A percentile compares a stretch with the other conserved stretches of the same genome.
phyloP scores from a whole-genome alignment of 2,888 invertebrate species.

The Spisula solida region DNA sequence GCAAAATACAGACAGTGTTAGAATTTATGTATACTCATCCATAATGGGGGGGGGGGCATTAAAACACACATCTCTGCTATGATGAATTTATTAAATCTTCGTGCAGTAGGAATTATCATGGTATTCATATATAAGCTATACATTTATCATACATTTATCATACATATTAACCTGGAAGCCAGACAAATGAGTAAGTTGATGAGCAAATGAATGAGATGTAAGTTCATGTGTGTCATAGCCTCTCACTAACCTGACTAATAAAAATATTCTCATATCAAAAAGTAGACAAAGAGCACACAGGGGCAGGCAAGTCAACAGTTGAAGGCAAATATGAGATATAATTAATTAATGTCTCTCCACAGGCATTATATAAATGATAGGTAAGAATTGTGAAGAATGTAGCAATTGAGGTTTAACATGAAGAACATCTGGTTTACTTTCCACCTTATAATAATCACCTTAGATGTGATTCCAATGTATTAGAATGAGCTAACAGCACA shows the following conservation, averaged over 20 bases:
- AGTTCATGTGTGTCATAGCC: background rate
- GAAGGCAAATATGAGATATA: background rate
- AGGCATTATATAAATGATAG: background rate
- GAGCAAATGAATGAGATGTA: background rate
- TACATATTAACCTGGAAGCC: too few species aligned
- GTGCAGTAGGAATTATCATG: too few species aligned
- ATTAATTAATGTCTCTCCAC: background rate
- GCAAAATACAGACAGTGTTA: too few species aligned
- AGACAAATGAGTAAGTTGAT: background rate
- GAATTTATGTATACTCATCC: too few species aligned
- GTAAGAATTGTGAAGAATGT: slow-evolving; percentile 17
- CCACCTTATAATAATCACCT: slow-evolving; percentile 11
- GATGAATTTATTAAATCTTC: too few species aligned
- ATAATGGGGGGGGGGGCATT: too few species aligned
- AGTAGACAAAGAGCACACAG: background rate
- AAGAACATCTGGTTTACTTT: background rate
- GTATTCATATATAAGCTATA: background rate
- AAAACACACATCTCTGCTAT: too few species aligned
- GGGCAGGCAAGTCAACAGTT: background rate
- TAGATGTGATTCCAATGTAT: background rate
- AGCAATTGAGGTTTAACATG: background rate
- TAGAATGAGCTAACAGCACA: background rate
- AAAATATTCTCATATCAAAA: background rate
- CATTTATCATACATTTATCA: background rate
- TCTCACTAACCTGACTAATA: background rate